Evolutionary conservation across 1,140 invertebrate species (phyloP).

Genomic region (Pseudobourletiella spinata): DNA sequence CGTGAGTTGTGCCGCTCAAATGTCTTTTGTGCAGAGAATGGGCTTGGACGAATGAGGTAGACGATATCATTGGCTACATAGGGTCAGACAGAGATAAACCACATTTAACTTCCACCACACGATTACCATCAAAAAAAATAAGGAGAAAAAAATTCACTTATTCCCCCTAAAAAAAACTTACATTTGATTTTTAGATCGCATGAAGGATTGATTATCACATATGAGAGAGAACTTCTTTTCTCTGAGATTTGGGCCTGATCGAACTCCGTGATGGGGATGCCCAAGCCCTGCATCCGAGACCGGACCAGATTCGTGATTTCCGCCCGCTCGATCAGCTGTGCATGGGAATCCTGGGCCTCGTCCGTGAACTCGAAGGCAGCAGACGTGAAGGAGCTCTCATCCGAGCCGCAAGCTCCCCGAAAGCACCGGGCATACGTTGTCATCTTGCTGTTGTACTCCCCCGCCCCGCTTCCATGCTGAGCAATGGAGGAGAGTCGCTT

Average conservation of each 20-base stretch:
- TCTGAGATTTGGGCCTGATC: slow-evolving; percentile 49
- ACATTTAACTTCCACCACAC: too few species aligned
- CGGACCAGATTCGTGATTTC: slow-evolving; percentile 90
- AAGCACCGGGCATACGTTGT: slow-evolving; percentile 16
- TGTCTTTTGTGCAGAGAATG: slow-evolving; percentile 85
- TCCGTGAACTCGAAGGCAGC: slow-evolving; percentile 26
- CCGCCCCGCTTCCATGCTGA: slow-evolving; percentile 16
- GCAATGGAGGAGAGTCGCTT: slow-evolving; percentile 17
- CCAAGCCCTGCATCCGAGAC: slow-evolving; percentile 85
- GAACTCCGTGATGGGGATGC: slow-evolving; percentile 80
- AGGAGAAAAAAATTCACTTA: too few species aligned
- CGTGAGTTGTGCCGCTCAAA: slow-evolving; percentile 86
- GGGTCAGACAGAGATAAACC: neutral
- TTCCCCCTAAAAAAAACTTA: neutral
- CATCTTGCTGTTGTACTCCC: slow-evolving; percentile 5
- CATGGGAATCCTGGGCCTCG: slow-evolving; percentile 36
- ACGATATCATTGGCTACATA: slow-evolving; percentile 84
- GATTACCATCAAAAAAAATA: too few species aligned
- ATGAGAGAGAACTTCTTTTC: slow-evolving; percentile 83
- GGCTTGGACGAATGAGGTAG: slow-evolving; percentile 79
- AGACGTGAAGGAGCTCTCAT: slow-evolving; percentile 28
- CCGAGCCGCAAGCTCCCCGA: slow-evolving; percentile 29
- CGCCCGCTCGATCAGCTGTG: slow-evolving; percentile 82
- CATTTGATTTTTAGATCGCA: slow-evolving; percentile 81
- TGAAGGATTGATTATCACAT: slow-evolving; percentile 97